Percentiles rank a stretch among this genome's conserved stretches.
phyloP scores from a whole-genome alignment of 2,113 vertebrate genomes.

The Anolis sagrei region DNA sequence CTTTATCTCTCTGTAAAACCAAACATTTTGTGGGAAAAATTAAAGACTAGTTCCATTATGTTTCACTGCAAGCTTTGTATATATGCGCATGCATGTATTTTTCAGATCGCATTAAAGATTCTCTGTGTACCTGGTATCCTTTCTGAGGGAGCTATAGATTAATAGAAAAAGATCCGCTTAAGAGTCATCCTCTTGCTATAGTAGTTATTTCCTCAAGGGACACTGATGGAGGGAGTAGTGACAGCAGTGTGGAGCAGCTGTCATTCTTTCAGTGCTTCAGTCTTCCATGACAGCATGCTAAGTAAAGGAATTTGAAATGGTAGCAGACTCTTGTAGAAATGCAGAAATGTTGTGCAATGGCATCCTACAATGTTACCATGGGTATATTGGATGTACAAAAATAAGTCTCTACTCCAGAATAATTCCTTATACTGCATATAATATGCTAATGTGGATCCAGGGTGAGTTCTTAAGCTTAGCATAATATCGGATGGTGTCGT shows the following conservation, averaged over 20 bases:
- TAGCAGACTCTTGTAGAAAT: not conserved
- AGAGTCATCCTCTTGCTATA: not conserved
- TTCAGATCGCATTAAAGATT: not conserved
- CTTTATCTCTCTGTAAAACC: not conserved
- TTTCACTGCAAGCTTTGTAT: not conserved
- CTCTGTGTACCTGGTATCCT: not conserved
- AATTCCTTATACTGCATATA: not conserved
- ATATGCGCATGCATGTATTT: not conserved
- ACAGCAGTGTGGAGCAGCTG: not conserved
- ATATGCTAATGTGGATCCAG: not conserved
- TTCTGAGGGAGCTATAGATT: not conserved
- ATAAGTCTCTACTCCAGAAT: not conserved
- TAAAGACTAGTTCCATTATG: not conserved
- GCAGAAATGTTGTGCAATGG: not conserved
- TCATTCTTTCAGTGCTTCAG: not conserved
- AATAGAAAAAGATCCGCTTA: not conserved
- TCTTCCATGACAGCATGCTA: not conserved
- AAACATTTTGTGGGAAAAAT: not conserved
- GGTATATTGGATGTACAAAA: not conserved
- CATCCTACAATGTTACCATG: not conserved
- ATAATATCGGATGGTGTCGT: not conserved
- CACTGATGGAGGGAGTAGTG: not conserved
- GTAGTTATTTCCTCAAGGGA: not conserved
- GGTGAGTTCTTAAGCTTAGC: not conserved
- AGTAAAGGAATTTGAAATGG: conserved; percentile 20